Conservation (phyloP, 1,140 invertebrate genomes). For the Drosophila tsacasi region DNA sequence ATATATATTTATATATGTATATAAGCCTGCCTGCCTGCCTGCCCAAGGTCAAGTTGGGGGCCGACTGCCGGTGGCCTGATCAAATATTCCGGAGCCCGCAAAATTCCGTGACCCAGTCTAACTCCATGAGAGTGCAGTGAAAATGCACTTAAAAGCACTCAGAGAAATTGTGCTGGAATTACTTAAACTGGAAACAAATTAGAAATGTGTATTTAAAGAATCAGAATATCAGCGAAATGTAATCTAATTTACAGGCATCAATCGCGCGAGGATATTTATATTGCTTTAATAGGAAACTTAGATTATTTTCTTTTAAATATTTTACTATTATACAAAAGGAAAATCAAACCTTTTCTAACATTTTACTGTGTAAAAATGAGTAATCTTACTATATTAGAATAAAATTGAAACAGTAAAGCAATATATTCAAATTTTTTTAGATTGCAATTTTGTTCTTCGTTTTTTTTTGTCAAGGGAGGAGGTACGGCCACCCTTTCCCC, state of each 20-base stretch:
- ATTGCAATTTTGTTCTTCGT: not conserved
- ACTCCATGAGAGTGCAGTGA: constrained; percentile 14
- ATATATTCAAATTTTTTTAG: constrained; percentile 13
- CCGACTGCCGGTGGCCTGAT: constrained; percentile 1
- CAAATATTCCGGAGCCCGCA: constrained; percentile 7
- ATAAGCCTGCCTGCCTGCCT: constrained; percentile 14
- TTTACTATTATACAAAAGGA: not conserved
- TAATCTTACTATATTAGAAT: not conserved
- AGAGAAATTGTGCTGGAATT: not conserved
- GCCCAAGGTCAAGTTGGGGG: constrained; percentile 30
- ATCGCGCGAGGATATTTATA: too few species aligned
- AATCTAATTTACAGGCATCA: too few species aligned
- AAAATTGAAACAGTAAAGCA: not conserved
- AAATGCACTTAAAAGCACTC: constrained; percentile 19
- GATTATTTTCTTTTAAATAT: not conserved
- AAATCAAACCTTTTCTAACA: not conserved
- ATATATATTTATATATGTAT: not conserved
- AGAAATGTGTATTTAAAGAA: too few species aligned
- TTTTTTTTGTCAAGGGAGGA: not conserved
- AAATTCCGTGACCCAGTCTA: constrained; percentile 26
- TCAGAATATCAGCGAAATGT: too few species aligned
- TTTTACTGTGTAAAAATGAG: constrained; percentile 5
- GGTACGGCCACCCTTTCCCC: not conserved
- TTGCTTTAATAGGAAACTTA: not conserved
- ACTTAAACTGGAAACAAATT: not conserved